Evolutionary conservation across 30 jellyfish, hydroid and myxozoan species (phyloP), one percentile per base, ranked within the genome.

Genomic region (Chrysaora quinquecirrha): DNA sequence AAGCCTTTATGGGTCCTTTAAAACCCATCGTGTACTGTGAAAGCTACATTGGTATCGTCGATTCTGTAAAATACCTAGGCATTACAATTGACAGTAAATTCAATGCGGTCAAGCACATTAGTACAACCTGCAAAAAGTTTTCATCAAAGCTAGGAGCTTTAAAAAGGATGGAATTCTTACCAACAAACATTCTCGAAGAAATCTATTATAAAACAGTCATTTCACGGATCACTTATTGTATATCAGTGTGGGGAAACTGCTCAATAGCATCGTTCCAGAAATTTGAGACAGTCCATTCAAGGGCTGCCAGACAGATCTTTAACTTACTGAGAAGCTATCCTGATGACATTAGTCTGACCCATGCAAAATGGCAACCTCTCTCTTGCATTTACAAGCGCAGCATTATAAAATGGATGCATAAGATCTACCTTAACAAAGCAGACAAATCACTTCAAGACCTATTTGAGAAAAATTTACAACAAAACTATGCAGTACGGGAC

Each of bases 301-400:
- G 85, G 50, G 71, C 85, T 46, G 73, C 67, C 67, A 70, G 67
- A 38, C 82, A 70, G 82, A 70, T 38, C 43, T 70, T 70, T 38
- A 38, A 70, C 82, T 22, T 70, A 67, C 82, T 67, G 46, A 32
- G 35, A 46, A 67, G 67, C 82, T 33, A 70, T 43, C 85, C 85
- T 70, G 82, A 70, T 70, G 82, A 48, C 30, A 60, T 49, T 28
- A 73, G 58, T 73, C 73, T 48, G 85, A 50, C 85, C 28, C 85
- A 21, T 73, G 71, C 73, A 46, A 73, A 73, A 73, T 73, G 73
- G 85, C 85, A 73, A 73, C 85, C 73, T 46, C 85, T 73, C 85
- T 48, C 73, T 73, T 73, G 72, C 85, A 73, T 73, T 29, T 73
- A 73, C 85, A 46, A 73, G 73, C 73, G 58, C 54, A 73, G 58